Evolutionary conservation across 2,113 vertebrate genomes (phyloP).

Genomic region (Tympanuchus pallidicinctus): DNA sequence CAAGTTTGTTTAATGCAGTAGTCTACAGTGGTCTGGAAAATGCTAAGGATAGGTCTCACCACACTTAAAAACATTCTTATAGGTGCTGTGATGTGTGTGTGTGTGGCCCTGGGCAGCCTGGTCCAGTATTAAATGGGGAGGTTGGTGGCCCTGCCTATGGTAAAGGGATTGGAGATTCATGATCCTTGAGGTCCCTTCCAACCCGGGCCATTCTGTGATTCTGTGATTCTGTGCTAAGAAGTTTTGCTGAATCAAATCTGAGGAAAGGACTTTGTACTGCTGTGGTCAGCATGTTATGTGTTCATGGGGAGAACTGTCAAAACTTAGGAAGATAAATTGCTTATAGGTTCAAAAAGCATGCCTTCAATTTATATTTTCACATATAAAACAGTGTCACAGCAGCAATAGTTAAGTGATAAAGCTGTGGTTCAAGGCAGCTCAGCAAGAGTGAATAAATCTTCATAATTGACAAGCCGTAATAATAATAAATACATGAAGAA

Average conservation of each 20-base stretch:
- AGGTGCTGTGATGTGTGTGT: not conserved
- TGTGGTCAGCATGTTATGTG: not conserved
- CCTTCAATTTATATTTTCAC: slow-evolving; percentile 12
- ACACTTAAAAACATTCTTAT: not conserved
- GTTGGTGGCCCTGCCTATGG: no score
- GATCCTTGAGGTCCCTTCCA: no score
- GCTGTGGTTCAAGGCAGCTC: not conserved
- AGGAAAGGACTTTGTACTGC: not conserved
- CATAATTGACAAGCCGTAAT: slow-evolving; percentile 39
- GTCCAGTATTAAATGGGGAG: no score
- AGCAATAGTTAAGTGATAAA: slow-evolving; percentile 50
- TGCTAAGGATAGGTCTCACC: not conserved
- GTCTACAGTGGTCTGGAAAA: not conserved
- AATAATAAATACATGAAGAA: slow-evolving; percentile 58
- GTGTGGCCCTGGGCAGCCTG: no score
- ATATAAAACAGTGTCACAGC: not conserved
- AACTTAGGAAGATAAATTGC: slow-evolving; percentile 14
- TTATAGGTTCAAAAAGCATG: not conserved
- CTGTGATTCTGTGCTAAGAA: not conserved
- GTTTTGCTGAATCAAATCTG: not conserved
- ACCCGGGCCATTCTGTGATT: no score
- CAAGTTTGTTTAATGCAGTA: not conserved
- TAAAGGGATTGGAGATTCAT: no score
- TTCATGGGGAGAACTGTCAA: not conserved
- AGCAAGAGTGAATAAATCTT: slow-evolving; percentile 50